Evolutionary conservation across 2,797 vertebrate genomes (phyloP), one percentile per base, ranked within the genome.

Genomic region (Pipistrellus kuhlii): DNA sequence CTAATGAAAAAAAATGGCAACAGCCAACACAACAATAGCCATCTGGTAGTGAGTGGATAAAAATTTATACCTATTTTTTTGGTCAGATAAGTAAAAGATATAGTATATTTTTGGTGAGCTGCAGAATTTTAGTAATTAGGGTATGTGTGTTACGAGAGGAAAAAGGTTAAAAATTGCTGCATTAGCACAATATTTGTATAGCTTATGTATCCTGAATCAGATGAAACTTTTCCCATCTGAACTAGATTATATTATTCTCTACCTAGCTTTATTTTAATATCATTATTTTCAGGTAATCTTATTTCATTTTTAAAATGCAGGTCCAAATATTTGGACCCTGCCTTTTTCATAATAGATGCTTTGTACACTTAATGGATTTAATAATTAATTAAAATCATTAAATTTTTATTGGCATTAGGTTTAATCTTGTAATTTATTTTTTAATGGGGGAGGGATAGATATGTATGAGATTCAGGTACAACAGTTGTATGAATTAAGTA

Each of bases 401-500:
- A 86, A 84, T 73, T 71, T 95, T 96, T 95, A 35, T 21, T 71
- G 32, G 17, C 53, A 92, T 77, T 94, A 14, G 77, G 0, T 82
- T 1, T 48, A 8, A 94, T 72, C 38, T n/a, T 93, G 1, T 82
- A 59, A 81, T 83, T 96, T 86, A 96, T 23, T n/a, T 96, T 1
- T 80, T 64, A 72, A 14, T 3, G 95, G 90, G 73, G 46, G 46
- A 95, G 3, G 30, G 44, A 85, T 96, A 51, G 53, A 48, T 0
- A 0, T 0, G 0, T 62, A 55, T 92, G 48, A 83, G 30, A 72
- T 94, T 62, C 4, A 95, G 84, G 87, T 53, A 95, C 85, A 88
- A 96, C 30, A 59, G 62, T 35, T 91, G 62, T 2, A 55, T 94
- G 88, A 96, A 80, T 93, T 92, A 93, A 92, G 5, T 92, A 93